phyloP scores from a whole-genome alignment of 2,888 invertebrate genomes.

The Agrilus cyanescens region DNA sequence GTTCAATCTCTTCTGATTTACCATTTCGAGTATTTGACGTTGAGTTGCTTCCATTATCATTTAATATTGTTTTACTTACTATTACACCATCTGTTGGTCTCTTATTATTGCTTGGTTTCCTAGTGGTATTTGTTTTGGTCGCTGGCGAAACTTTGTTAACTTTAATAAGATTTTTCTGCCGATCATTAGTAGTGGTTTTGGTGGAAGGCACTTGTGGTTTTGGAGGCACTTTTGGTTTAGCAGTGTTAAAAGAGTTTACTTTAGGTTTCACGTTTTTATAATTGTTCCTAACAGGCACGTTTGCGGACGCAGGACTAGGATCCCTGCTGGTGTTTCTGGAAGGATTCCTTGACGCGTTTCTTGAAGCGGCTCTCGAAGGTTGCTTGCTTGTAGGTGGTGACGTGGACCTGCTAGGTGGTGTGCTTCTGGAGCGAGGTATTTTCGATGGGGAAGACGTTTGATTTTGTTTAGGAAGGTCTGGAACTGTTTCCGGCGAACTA shows the following conservation, averaged over 20 bases:
- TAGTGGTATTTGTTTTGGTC: not conserved
- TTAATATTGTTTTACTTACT: no score
- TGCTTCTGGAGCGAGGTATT: slow-evolving; percentile 21
- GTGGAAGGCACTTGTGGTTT: slow-evolving; percentile 24
- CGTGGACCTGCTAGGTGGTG: slow-evolving; percentile 18
- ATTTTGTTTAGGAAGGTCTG: slow-evolving; percentile 33
- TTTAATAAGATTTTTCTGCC: not conserved
- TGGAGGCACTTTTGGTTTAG: slow-evolving; percentile 33
- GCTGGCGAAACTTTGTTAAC: not conserved
- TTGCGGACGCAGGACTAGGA: slow-evolving; percentile 29
- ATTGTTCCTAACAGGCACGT: slow-evolving; percentile 22
- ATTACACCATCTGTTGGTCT: not conserved
- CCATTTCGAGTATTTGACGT: not conserved
- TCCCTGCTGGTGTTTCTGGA: slow-evolving; percentile 25
- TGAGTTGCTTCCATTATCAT: no score
- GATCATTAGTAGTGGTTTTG: slow-evolving; percentile 1
- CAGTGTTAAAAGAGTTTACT: slow-evolving; percentile 28
- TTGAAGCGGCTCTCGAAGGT: slow-evolving; percentile 24
- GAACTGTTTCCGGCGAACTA: slow-evolving; percentile 32
- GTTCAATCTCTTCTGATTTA: not conserved
- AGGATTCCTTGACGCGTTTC: slow-evolving; percentile 10
- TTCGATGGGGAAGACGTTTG: slow-evolving; percentile 32
- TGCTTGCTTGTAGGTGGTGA: slow-evolving; percentile 25
- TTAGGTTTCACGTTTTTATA: slow-evolving; percentile 33
- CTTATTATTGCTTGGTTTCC: not conserved